Evolutionary conservation across 2,888 invertebrate species (phyloP).

Genomic region (Stegana nigrithorax): DNA sequence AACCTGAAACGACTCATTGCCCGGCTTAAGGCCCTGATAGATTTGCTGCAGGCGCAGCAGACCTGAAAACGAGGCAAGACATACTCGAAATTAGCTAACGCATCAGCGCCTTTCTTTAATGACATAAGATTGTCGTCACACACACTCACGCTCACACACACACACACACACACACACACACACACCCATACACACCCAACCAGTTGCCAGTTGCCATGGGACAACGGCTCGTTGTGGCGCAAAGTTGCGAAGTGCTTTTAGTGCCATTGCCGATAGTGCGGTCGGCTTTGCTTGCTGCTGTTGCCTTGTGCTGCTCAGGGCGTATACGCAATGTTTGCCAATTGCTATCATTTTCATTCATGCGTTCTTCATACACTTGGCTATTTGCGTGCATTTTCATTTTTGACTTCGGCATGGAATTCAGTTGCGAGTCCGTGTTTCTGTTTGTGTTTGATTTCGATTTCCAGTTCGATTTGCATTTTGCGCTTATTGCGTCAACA

Average conservation of each 20-base stretch:
- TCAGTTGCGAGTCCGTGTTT: too few relatives aligned
- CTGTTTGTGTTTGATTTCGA: too few relatives aligned
- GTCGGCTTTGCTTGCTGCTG: too few relatives aligned
- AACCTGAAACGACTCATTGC: constrained; percentile 86
- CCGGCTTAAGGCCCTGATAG: constrained; percentile 88
- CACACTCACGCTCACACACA: too few relatives aligned
- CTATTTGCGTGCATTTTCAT: background rate
- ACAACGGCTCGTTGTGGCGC: too few relatives aligned
- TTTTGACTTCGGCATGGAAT: background rate
- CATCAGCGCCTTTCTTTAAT: too few relatives aligned
- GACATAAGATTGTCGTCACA: background rate
- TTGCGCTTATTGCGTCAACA: constrained; percentile 55
- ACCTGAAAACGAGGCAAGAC: constrained; percentile 72
- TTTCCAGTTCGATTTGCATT: constrained; percentile 47
- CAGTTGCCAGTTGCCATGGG: too few relatives aligned
- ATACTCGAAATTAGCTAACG: background rate
- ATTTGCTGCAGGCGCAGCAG: constrained; percentile 91
- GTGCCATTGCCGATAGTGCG: too few relatives aligned
- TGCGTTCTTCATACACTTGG: too few relatives aligned
- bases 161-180: too few relatives aligned
- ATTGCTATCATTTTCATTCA: constrained; percentile 11
- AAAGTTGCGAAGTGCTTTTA: too few relatives aligned
- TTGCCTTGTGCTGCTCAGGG: background rate
- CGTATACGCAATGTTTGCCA: background rate
- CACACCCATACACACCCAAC: too few relatives aligned